phyloP scores from a whole-genome alignment of 2,888 invertebrate genomes.

The Spicauda simplicius region DNA sequence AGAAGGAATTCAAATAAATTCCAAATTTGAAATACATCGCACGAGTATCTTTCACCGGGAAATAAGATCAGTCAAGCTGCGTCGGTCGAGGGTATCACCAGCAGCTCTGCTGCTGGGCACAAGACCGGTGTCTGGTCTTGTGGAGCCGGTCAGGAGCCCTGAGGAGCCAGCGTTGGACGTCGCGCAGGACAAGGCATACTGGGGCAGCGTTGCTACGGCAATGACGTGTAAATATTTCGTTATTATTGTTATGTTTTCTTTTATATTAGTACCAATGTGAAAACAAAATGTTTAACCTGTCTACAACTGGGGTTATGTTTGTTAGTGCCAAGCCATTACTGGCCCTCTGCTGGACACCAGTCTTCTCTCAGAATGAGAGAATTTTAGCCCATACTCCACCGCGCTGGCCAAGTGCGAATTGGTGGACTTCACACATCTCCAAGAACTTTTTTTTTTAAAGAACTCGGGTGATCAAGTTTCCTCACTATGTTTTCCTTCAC shows the following conservation, averaged over 20 bases:
- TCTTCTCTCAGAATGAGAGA: too few species aligned
- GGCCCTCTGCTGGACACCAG: too few species aligned
- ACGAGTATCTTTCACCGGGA: slow-evolving; percentile 6
- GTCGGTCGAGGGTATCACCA: slow-evolving; percentile 79
- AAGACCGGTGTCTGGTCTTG: slow-evolving; percentile 79
- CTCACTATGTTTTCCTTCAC: too few species aligned
- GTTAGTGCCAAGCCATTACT: too few species aligned
- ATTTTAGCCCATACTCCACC: too few species aligned
- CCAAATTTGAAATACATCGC: slow-evolving; percentile 12
- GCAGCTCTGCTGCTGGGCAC: slow-evolving; percentile 85
- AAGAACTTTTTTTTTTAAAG: too few species aligned
- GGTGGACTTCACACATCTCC: too few species aligned
- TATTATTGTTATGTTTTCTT: background rate
- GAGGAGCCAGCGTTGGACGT: slow-evolving; percentile 81
- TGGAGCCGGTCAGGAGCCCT: slow-evolving; percentile 76
- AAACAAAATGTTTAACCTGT: background rate
- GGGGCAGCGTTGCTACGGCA: slow-evolving; percentile 75
- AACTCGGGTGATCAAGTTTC: too few species aligned
- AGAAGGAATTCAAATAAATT: slow-evolving; percentile 33
- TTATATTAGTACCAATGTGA: background rate
- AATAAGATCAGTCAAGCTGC: slow-evolving; percentile 64
- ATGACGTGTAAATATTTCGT: slow-evolving; percentile 66
- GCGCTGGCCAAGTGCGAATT: too few species aligned
- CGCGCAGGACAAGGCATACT: slow-evolving; percentile 80
- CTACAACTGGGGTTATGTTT: too few species aligned